Percentiles rank a stretch among this genome's conserved stretches.
These are phyloP conservation scores for Zosterops lateralis DNA, from an alignment of 2,113 vertebrate species.

Conservation along the genomic window DNA sequence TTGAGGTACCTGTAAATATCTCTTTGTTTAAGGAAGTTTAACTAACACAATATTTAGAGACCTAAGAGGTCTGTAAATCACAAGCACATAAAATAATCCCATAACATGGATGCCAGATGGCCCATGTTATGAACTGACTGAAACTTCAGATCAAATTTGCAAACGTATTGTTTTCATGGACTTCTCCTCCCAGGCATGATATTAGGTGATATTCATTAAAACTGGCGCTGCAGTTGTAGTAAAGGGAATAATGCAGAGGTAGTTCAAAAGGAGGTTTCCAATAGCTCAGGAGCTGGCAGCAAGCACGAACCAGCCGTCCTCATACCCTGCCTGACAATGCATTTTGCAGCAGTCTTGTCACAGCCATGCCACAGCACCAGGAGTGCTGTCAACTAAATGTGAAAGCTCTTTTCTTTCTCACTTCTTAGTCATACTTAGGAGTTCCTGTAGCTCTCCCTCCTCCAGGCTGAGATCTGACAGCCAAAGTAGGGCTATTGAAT, in stretches of 20 bases:
- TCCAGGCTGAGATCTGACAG: neutral
- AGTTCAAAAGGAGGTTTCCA: neutral
- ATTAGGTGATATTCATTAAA: neutral
- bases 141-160: neutral
- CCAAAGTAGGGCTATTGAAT: neutral
- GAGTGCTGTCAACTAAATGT: neutral
- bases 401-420: neutral
- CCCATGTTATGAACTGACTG: neutral
- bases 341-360: neutral
- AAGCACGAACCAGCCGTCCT: rapidly evolving
- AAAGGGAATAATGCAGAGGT: neutral
- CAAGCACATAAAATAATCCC: neutral
- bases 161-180: neutral
- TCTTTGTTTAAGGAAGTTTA: neutral
- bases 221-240: neutral
- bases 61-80: neutral
- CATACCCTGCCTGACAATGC: neutral
- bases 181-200: neutral
- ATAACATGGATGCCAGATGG: neutral
- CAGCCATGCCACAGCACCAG: neutral
- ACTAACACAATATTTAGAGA: neutral
- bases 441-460: neutral
- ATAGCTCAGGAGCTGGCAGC: neutral
- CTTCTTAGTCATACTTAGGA: neutral
- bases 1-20: neutral